Percentiles rank a stretch among this genome's conserved stretches.
Conservation (phyloP, 2,113 vertebrate genomes). For the Myiagra hebetior region DNA sequence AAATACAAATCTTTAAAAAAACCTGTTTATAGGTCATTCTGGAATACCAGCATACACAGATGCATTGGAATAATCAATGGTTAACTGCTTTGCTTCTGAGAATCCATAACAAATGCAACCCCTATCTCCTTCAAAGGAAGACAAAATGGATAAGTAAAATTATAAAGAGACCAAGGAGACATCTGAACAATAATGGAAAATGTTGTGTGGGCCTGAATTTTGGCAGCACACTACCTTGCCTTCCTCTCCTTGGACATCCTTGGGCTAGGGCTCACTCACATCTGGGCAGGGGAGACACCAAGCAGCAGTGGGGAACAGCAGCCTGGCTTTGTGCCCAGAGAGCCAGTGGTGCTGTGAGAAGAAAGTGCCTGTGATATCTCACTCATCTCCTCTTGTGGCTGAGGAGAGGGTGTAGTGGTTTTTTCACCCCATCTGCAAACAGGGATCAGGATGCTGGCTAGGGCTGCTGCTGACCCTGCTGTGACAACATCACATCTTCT, state of each 20-base stretch:
- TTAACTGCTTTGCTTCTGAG: neutral
- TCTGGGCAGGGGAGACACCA: neutral
- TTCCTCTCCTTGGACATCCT: neutral
- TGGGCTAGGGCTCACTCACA: rapidly evolving
- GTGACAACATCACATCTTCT: neutral
- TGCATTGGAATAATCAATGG: neutral
- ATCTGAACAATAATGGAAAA: neutral
- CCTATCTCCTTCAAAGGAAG: neutral
- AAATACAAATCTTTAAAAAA: neutral
- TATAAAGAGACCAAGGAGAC: neutral
- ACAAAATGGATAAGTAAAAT: neutral
- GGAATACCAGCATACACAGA: neutral
- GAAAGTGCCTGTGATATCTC: neutral
- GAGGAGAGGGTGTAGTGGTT: neutral
- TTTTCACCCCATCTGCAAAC: neutral
- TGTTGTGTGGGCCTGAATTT: neutral
- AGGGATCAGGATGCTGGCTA: neutral
- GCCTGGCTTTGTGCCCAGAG: neutral
- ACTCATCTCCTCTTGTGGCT: neutral
- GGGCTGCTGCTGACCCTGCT: neutral
- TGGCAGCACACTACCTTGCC: neutral
- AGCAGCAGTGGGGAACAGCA: neutral
- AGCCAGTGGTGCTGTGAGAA: neutral
- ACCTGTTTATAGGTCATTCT: neutral
- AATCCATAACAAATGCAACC: neutral